Conservation (phyloP, 2,797 vertebrate genomes). For the Diceros bicornis region DNA sequence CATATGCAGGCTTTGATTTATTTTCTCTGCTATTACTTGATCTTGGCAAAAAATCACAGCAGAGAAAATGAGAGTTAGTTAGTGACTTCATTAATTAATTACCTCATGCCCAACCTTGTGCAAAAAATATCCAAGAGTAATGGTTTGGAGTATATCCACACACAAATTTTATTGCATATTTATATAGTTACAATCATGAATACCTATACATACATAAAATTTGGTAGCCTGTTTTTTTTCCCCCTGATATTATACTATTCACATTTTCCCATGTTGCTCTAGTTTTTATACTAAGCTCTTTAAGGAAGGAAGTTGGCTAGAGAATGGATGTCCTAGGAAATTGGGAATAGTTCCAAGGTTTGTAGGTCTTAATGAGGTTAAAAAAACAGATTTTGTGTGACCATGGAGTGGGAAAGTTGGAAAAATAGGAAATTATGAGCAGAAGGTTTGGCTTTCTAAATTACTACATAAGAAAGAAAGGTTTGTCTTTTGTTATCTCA, state of each 20-base stretch:
- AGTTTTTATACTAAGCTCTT: slow-evolving; percentile 16
- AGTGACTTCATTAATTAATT: neutral
- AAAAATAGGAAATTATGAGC: neutral
- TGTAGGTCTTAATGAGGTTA: slow-evolving; percentile 29
- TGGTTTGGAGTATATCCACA: slow-evolving; percentile 9
- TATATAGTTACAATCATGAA: neutral
- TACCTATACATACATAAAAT: neutral
- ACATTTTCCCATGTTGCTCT: neutral
- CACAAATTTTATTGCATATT: neutral
- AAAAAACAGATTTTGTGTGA: slow-evolving; percentile 44
- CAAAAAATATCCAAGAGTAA: slow-evolving; percentile 31
- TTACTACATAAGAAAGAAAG: neutral
- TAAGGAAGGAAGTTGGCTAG: neutral
- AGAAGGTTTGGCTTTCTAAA: neutral
- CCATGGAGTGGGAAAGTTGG: neutral
- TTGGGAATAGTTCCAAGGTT: neutral
- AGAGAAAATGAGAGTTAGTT: slow-evolving; percentile 45
- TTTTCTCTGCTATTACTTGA: slow-evolving; percentile 61
- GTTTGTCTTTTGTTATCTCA: slow-evolving; percentile 5
- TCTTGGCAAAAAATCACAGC: slow-evolving; percentile 48
- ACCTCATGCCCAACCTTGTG: neutral
- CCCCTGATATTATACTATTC: neutral
- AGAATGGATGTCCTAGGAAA: slow-evolving; percentile 31
- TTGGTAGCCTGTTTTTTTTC: neutral
- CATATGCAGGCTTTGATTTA: slow-evolving; percentile 44